Evolutionary conservation across 2,888 invertebrate species (phyloP), one percentile per base, ranked within the genome.

Genomic region (Busseola fusca): DNA sequence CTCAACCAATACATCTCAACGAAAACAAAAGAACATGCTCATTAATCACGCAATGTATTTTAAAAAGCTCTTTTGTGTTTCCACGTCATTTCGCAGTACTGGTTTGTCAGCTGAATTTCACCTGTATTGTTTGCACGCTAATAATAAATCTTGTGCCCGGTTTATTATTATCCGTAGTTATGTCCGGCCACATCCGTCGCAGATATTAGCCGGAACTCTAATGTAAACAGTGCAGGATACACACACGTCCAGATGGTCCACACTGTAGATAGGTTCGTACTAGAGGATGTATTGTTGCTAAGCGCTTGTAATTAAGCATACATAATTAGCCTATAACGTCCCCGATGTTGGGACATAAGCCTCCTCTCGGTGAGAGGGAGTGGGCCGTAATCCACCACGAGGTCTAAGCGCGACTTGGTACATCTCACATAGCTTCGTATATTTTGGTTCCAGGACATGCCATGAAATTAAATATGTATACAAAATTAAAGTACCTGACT

Each of bases 101-200:
- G 25, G 60, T 52, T 72, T 69, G 57, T 64, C 48, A 48, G 56
- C 27, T 3, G 18, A 30, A 48, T 64, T 74, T 78, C 71, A 81
- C 83, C 83, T 83, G 83, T 68, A 45, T 56, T 27, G 66, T 77
- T 72, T 69, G 60, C 27, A 58, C 70, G 80, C 75, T 72, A 80
- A 80, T 66, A 80, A 80, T 66, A 74, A 63, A 64, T 75, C 50
- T 64, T 72, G 56, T 62, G 48, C 65, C 18, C 21, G 18, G 66
- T 83, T 69, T 76, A 82, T 83, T 67, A 78, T 74, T 72, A 74
- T 54, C 59, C 63, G 59, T 63, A 59, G 74, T 71, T 72, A 81
- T 69, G 72, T 73, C 60, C 59, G 45, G 56, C 76, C 74, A 75
- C 76, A 79, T 83, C 81, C 83, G 81, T 81, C 83, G 72, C 64